Conservation (phyloP, 1,140 invertebrate species). For the Asbolus verrucosus region DNA sequence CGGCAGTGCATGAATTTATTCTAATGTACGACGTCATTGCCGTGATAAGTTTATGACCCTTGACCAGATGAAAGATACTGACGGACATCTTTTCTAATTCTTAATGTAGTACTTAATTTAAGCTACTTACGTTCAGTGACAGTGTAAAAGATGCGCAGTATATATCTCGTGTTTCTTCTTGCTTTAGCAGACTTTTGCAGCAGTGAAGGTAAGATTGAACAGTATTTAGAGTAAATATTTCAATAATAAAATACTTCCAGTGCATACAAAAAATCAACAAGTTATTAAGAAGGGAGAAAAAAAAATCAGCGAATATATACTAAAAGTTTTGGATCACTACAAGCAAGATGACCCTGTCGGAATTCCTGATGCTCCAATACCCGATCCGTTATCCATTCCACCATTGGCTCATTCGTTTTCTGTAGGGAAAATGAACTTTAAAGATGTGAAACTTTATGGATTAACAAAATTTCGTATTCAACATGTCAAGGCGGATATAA, state of each 20-base stretch:
- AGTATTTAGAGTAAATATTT: not conserved
- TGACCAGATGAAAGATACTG: slow-evolving; percentile 28
- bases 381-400: slow-evolving; percentile 83
- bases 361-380: slow-evolving; percentile 79
- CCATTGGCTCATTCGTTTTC: slow-evolving; percentile 79
- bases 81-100: slow-evolving; percentile 26
- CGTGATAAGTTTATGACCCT: slow-evolving; percentile 36
- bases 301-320: slow-evolving; percentile 77
- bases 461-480: slow-evolving; percentile 83
- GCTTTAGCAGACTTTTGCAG: not conserved
- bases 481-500: slow-evolving; percentile 73
- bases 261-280: not conserved
- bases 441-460: slow-evolving; percentile 78
- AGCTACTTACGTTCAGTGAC: slow-evolving; percentile 8
- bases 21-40: slow-evolving; percentile 30
- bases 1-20: not conserved
- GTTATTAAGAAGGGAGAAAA: slow-evolving; percentile 67
- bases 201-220: slow-evolving; percentile 12
- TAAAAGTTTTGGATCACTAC: slow-evolving; percentile 82
- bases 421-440: slow-evolving; percentile 78
- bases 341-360: slow-evolving; percentile 84
- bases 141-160: slow-evolving; percentile 26
- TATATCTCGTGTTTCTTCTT: not conserved
- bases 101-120: slow-evolving; percentile 21
- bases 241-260: slow-evolving; percentile 1